These are phyloP conservation scores for Microctenopoma steveboyesi DNA, from an alignment of 2,797 vertebrate species.

Conservation along the genomic window DNA sequence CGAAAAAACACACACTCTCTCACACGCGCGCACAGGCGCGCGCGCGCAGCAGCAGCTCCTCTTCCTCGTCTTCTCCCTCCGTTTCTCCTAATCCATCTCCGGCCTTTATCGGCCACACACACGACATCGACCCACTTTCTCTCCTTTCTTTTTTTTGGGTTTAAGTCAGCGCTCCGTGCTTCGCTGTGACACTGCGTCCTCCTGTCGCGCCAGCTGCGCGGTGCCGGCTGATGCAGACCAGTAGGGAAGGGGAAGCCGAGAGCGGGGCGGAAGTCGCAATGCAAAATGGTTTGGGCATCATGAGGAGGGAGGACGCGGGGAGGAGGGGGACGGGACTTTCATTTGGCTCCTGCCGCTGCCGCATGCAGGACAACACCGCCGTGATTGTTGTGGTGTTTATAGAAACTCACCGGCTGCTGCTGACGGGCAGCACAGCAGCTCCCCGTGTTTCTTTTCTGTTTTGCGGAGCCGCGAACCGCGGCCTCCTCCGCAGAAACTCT, in stretches of 20 bases:
- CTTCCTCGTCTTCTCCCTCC: constrained; percentile 11
- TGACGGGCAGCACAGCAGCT: background rate
- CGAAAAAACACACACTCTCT: too few relatives aligned
- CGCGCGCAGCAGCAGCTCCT: constrained; percentile 1
- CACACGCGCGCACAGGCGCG: too few relatives aligned
- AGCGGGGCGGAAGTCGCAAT: constrained; percentile 82
- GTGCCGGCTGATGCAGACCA: constrained; percentile 69
- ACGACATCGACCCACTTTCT: constrained; percentile 52
- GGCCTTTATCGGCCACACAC: constrained; percentile 22
- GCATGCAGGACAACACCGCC: constrained; percentile 5
- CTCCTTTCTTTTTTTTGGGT: background rate
- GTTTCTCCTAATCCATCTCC: constrained; percentile 39
- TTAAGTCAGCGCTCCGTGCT: constrained; percentile 58
- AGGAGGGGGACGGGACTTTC: background rate
- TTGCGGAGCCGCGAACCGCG: background rate
- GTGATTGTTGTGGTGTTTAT: constrained; percentile 8
- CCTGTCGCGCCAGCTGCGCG: constrained; percentile 63
- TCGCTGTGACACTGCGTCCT: constrained; percentile 55
- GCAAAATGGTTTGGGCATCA: constrained; percentile 77
- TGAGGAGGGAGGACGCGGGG: background rate
- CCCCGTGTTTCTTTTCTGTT: background rate
- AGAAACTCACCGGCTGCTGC: background rate
- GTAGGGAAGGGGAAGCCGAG: constrained; percentile 44
- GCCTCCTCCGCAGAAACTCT: constrained; percentile 9
- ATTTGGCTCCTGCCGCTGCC: constrained; percentile 10